A percentile compares a stretch with the other conserved stretches of the same genome.
phyloP scores from a whole-genome alignment of 2,888 invertebrate genomes.

The Anagyrus pseudococci region DNA sequence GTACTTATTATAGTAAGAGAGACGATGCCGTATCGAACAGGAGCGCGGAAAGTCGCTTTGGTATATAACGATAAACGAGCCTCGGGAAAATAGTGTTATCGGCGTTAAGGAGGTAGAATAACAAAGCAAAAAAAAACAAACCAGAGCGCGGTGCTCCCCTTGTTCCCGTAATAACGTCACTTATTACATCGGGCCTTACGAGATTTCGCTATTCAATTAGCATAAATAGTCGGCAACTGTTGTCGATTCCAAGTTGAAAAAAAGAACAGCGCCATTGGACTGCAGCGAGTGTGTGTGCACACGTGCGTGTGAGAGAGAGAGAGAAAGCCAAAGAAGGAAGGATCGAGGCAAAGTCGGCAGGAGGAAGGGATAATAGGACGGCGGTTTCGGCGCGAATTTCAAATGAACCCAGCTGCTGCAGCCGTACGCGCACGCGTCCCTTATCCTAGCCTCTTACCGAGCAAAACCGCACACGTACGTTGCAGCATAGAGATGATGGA shows the following conservation, averaged over 20 bases:
- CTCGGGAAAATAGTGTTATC: neutral
- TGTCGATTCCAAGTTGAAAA: neutral
- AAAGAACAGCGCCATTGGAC: no score
- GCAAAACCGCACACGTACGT: neutral
- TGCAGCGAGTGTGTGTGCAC: no score
- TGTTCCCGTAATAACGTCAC: constrained; percentile 27
- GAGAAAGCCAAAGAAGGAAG: neutral
- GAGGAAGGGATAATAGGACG: constrained; percentile 25
- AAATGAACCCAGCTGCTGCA: constrained; percentile 23
- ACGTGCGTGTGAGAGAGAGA: neutral
- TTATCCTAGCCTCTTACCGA: neutral
- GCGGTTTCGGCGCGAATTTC: constrained; percentile 27
- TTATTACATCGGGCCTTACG: constrained; percentile 29
- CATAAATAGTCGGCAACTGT: constrained; percentile 26
- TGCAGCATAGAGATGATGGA: no score
- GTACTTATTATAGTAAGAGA: no score
- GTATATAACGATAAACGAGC: no score
- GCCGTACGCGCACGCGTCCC: neutral
- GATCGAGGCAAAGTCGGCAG: neutral
- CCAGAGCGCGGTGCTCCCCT: no score
- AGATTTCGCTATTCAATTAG: constrained; percentile 32
- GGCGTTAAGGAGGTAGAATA: neutral
- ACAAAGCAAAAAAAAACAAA: constrained; percentile 10
- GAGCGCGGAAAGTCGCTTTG: no score
- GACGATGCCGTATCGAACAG: no score